These are phyloP conservation scores for Chrysotoxum bicinctum DNA, from an alignment of 2,888 invertebrate species.

Conservation along the genomic window DNA sequence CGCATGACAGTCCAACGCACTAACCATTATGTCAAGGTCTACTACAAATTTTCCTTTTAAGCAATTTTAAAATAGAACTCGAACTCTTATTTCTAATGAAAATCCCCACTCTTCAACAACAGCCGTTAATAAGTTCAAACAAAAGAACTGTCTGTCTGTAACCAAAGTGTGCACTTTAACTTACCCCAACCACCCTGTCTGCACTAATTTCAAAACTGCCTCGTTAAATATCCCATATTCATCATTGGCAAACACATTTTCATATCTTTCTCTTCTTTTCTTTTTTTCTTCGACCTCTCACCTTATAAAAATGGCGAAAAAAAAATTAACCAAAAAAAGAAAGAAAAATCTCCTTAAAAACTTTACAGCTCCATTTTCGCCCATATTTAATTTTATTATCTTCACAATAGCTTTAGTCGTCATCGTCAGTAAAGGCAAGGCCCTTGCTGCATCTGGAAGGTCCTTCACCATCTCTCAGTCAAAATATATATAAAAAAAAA, in stretches of 20 bases:
- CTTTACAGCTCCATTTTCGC: slow-evolving; percentile 54
- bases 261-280: slow-evolving; percentile 3
- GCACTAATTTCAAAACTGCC: slow-evolving; percentile 42
- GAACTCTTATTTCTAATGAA: not conserved
- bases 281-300: slow-evolving; percentile 5
- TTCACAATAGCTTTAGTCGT: slow-evolving; percentile 32
- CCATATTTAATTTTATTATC: slow-evolving; percentile 53
- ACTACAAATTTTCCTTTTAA: too few relatives aligned
- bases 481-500: slow-evolving; percentile 22
- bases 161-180: not conserved
- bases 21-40: too few relatives aligned
- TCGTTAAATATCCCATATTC: slow-evolving; percentile 30
- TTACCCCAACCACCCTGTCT: slow-evolving; percentile 22
- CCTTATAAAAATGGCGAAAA: not conserved
- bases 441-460: slow-evolving; percentile 18
- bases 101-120: not conserved
- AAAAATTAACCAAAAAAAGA: not conserved
- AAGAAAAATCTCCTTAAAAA: slow-evolving; percentile 32
- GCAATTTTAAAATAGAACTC: too few relatives aligned
- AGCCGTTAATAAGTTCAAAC: not conserved
- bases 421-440: not conserved
- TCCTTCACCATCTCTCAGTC: slow-evolving; percentile 25
- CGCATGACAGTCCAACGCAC: too few relatives aligned
- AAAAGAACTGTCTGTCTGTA: slow-evolving; percentile 3
- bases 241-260: slow-evolving; percentile 27